phyloP scores from a whole-genome alignment of 2,113 vertebrate genomes.

The Barnardius zonarius region DNA sequence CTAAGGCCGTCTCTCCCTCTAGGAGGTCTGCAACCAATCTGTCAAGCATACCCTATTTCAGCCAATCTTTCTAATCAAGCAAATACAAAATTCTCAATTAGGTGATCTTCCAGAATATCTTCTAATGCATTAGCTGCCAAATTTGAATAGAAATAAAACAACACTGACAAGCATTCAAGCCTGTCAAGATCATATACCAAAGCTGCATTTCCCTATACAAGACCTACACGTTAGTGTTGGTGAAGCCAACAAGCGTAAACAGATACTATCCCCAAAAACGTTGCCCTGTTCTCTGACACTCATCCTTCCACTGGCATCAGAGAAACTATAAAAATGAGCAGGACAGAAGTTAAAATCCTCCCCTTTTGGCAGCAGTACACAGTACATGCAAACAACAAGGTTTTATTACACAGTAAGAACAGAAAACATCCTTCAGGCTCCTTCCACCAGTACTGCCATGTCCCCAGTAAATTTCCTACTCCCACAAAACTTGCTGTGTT shows the following conservation, averaged over 20 bases:
- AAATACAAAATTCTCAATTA: background rate
- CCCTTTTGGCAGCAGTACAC: background rate
- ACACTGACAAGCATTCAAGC: background rate
- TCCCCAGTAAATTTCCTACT: background rate
- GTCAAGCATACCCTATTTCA: background rate
- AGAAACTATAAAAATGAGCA: background rate
- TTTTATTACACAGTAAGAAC: background rate
- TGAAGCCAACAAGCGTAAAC: background rate
- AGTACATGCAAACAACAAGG: background rate
- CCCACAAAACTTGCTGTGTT: background rate
- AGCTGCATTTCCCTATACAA: background rate
- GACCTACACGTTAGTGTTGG: background rate
- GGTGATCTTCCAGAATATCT: background rate
- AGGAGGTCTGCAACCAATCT: background rate
- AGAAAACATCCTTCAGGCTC: background rate
- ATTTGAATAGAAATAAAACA: slow-evolving; percentile 7
- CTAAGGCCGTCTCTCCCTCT: background rate
- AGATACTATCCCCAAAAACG: background rate
- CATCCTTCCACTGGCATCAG: background rate
- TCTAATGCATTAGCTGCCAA: background rate
- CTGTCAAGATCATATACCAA: background rate
- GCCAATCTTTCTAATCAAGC: background rate
- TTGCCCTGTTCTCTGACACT: background rate
- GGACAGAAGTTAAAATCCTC: background rate
- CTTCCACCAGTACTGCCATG: background rate